Conservation (phyloP, 2,888 invertebrate species). For the Stegana nigrithorax region DNA sequence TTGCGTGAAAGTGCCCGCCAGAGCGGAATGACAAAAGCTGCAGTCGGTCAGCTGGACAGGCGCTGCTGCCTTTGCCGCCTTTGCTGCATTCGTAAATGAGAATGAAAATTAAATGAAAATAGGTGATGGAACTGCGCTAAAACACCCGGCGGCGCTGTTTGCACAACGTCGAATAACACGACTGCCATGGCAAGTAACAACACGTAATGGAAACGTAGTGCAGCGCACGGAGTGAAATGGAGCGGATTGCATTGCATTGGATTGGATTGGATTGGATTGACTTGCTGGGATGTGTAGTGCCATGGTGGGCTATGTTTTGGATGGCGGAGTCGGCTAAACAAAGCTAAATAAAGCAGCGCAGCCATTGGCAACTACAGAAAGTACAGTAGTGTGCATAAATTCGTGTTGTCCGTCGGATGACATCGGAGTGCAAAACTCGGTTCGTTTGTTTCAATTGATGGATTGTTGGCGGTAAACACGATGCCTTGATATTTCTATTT, state of each 20-base stretch:
- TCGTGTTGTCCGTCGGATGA: background rate
- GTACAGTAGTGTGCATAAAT: no score
- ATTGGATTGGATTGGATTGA: no score
- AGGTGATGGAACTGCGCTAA: background rate
- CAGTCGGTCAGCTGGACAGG: no score
- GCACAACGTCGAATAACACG: background rate
- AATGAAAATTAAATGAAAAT: conserved; percentile 8
- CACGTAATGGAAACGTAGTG: no score
- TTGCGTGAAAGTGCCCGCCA: no score
- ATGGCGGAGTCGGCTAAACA: background rate
- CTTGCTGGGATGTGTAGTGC: no score
- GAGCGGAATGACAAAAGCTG: no score
- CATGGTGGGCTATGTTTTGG: no score
- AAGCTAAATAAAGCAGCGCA: background rate
- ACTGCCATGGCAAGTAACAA: background rate
- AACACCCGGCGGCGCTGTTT: background rate
- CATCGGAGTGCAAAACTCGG: no score
- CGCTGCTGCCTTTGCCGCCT: no score
- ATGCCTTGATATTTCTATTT: background rate
- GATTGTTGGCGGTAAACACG: background rate
- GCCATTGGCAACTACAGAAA: background rate
- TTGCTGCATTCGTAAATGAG: conserved; percentile 4
- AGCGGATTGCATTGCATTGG: no score
- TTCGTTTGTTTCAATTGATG: background rate
- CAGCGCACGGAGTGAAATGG: background rate